phyloP scores from a whole-genome alignment of 2,888 invertebrate genomes.

The Drosophila parthenogenetica region DNA sequence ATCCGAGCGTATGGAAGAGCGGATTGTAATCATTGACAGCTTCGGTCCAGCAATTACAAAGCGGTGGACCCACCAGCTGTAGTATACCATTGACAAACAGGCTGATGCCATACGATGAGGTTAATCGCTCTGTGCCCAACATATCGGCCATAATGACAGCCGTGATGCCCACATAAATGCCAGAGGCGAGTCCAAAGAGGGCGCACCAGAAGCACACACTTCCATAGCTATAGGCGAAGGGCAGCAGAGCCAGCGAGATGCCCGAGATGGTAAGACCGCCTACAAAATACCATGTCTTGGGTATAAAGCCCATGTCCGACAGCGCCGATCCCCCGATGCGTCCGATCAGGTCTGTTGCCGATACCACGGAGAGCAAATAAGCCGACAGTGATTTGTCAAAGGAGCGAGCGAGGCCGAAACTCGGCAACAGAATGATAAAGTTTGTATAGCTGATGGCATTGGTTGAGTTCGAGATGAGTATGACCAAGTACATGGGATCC shows the following conservation, averaged over 20 bases:
- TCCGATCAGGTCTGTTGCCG: slow-evolving; percentile 92
- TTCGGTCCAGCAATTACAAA: slow-evolving; percentile 91
- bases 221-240: slow-evolving; percentile 88
- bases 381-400: slow-evolving; percentile 91
- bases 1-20: slow-evolving; percentile 90
- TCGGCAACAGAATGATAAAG: slow-evolving; percentile 92
- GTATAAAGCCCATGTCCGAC: slow-evolving; percentile 91
- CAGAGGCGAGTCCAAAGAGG: slow-evolving; percentile 92
- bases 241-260: slow-evolving; percentile 89
- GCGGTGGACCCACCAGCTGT: slow-evolving; percentile 92
- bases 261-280: slow-evolving; percentile 92
- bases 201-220: slow-evolving; percentile 90
- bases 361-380: slow-evolving; percentile 91
- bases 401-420: slow-evolving; percentile 89
- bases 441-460: slow-evolving; percentile 95
- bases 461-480: slow-evolving; percentile 93
- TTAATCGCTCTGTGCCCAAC: slow-evolving; percentile 92
- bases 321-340: slow-evolving; percentile 94
- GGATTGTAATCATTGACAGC: slow-evolving; percentile 88
- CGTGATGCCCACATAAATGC: slow-evolving; percentile 93
- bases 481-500: slow-evolving; percentile 93
- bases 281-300: slow-evolving; percentile 93
- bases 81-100: slow-evolving; percentile 93
- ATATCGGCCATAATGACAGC: slow-evolving; percentile 95
- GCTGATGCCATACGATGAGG: slow-evolving; percentile 94